phyloP scores from a whole-genome alignment of 2,888 invertebrate species.

The Kuschelorhynchus macadamiae region DNA sequence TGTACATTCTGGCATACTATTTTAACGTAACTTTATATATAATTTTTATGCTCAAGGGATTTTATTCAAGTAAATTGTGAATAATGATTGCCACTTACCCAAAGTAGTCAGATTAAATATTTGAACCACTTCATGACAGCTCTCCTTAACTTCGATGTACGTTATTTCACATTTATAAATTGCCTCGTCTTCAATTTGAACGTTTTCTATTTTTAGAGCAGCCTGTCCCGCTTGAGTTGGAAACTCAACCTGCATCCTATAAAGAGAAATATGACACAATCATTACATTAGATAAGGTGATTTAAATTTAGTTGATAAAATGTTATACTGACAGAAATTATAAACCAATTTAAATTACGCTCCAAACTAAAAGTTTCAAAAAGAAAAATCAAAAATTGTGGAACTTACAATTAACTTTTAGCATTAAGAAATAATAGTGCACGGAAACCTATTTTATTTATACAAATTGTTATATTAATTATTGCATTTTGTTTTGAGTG shows the following conservation, averaged over 20 bases:
- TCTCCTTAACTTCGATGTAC: constrained; percentile 83
- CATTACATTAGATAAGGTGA: neutral
- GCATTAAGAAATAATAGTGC: too few relatives aligned
- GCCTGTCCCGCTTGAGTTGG: constrained; percentile 74
- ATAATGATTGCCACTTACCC: constrained; percentile 82
- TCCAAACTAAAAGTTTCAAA: too few relatives aligned
- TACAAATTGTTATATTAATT: too few relatives aligned
- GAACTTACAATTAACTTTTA: too few relatives aligned
- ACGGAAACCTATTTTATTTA: too few relatives aligned
- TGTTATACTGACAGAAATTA: too few relatives aligned
- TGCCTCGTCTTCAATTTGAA: constrained; percentile 82
- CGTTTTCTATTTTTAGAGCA: constrained; percentile 77
- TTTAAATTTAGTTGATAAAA: neutral
- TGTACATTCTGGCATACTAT: too few relatives aligned
- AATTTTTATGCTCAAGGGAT: too few relatives aligned
- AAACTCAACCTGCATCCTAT: constrained; percentile 81
- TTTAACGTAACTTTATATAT: too few relatives aligned
- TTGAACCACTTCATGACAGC: constrained; percentile 82
- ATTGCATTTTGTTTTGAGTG: too few relatives aligned
- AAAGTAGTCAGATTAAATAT: constrained; percentile 84
- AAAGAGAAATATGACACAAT: constrained; percentile 56
- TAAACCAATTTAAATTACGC: too few relatives aligned
- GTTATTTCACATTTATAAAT: constrained; percentile 88
- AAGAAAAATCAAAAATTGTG: neutral
- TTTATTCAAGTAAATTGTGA: too few relatives aligned